Evolutionary conservation across 2,113 vertebrate species (phyloP).

Genomic region (Megaceryle maxima): DNA sequence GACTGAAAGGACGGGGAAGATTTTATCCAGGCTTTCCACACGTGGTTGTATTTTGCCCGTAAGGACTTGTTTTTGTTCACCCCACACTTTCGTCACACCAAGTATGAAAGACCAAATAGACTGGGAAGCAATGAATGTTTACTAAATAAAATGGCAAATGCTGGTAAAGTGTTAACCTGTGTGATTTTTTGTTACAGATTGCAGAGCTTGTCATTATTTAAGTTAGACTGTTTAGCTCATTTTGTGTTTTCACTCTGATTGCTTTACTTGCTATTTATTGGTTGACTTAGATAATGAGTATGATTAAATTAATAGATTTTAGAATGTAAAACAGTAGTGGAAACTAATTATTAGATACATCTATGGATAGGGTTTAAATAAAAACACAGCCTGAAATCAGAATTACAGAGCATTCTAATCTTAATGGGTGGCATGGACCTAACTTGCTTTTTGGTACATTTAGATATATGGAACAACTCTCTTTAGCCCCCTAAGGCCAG

Average conservation of each 20-base stretch:
- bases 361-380: constrained; percentile 60
- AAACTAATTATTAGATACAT: constrained; percentile 30
- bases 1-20: neutral
- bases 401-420: constrained; percentile 41
- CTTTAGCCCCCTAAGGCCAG: neutral
- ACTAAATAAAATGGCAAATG: neutral
- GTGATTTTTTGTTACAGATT: constrained; percentile 33
- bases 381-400: constrained; percentile 61
- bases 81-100: neutral
- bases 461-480: neutral
- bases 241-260: constrained; percentile 67
- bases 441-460: neutral
- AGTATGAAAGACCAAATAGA: constrained; percentile 22
- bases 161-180: constrained; percentile 29
- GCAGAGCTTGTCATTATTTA: constrained; percentile 63
- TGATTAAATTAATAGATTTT: constrained; percentile 71
- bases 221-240: constrained; percentile 66
- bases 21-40: constrained; percentile 8
- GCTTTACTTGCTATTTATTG: constrained; percentile 65
- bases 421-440: constrained; percentile 10
- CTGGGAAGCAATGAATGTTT: neutral
- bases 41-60: neutral
- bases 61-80: constrained; percentile 47
- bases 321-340: neutral
- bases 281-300: constrained; percentile 54